Evolutionary conservation across 2,888 invertebrate genomes (phyloP).

Genomic region (Acleris holmiana): DNA sequence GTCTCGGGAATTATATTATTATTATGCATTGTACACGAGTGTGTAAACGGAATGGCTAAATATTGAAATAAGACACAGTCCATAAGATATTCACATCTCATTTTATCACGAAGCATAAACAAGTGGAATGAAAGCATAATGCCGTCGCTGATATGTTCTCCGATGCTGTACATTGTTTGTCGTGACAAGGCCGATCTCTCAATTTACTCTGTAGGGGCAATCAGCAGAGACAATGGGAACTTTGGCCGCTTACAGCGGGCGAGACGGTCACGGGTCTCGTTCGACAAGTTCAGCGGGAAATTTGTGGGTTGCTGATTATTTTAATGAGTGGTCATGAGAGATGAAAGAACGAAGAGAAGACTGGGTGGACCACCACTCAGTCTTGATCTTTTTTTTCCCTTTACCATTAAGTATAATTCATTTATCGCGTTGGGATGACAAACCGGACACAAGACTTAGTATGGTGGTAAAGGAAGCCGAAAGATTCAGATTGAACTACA

Average conservation of each 20-base stretch:
- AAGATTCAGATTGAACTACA: no score
- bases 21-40: background rate
- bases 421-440: no score
- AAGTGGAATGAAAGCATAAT: constrained; percentile 23
- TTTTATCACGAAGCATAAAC: constrained; percentile 18
- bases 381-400: no score
- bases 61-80: background rate
- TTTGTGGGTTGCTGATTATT: no score
- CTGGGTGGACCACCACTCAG: no score
- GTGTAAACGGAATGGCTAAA: background rate
- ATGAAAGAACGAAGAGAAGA: no score
- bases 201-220: constrained; percentile 37
- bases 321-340: no score
- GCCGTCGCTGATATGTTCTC: constrained; percentile 14
- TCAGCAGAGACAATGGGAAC: constrained; percentile 35
- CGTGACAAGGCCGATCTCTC: constrained; percentile 33
- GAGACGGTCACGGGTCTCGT: background rate
- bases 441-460: no score
- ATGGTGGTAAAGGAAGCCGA: no score
- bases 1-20: no score
- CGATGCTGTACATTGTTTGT: constrained; percentile 26
- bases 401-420: no score
- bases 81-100: constrained; percentile 20
- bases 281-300: background rate
- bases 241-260: constrained; percentile 3